Percentiles rank a stretch among this genome's conserved stretches.
Evolutionary conservation across 1,140 invertebrate genomes (phyloP).

Genomic region (Solenopsis fugax): DNA sequence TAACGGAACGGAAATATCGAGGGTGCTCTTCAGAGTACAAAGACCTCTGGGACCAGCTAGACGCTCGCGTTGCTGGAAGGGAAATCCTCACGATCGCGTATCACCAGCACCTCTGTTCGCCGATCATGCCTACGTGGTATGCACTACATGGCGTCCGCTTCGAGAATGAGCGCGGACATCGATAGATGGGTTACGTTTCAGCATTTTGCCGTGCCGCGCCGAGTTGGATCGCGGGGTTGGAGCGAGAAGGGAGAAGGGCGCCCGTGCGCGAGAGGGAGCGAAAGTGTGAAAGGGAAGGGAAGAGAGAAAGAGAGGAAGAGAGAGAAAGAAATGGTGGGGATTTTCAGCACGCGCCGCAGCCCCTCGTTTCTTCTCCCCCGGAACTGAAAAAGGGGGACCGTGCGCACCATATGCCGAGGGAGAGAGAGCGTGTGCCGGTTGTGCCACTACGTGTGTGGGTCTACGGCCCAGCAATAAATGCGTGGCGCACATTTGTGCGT

Average conservation of each 20-base stretch:
- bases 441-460: slow-evolving; percentile 66
- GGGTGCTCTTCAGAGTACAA: background rate
- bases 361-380: slow-evolving; percentile 79
- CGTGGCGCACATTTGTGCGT: slow-evolving; percentile 45
- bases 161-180: slow-evolving; percentile 84
- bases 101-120: slow-evolving; percentile 42
- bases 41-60: slow-evolving; percentile 1
- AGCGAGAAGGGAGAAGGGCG: slow-evolving; percentile 61
- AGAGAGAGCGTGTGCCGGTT: slow-evolving; percentile 77
- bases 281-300: slow-evolving; percentile 35
- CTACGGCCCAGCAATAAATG: slow-evolving; percentile 57
- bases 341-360: slow-evolving; percentile 85
- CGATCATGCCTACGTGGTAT: slow-evolving; percentile 78
- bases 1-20: slow-evolving; percentile 17
- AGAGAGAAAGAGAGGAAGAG: slow-evolving; percentile 48
- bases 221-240: slow-evolving; percentile 46
- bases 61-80: slow-evolving; percentile 29
- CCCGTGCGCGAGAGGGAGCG: slow-evolving; percentile 37
- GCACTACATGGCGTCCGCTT: slow-evolving; percentile 85
- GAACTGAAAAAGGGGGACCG: slow-evolving; percentile 79
- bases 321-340: slow-evolving; percentile 78
- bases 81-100: slow-evolving; percentile 34
- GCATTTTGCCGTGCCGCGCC: slow-evolving; percentile 73
- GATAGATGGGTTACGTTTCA: slow-evolving; percentile 85
- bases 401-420: slow-evolving; percentile 82